Percentiles rank a stretch among this genome's conserved stretches.
Conservation (phyloP, 2,113 vertebrate genomes). For the Malurus cyaneus region DNA sequence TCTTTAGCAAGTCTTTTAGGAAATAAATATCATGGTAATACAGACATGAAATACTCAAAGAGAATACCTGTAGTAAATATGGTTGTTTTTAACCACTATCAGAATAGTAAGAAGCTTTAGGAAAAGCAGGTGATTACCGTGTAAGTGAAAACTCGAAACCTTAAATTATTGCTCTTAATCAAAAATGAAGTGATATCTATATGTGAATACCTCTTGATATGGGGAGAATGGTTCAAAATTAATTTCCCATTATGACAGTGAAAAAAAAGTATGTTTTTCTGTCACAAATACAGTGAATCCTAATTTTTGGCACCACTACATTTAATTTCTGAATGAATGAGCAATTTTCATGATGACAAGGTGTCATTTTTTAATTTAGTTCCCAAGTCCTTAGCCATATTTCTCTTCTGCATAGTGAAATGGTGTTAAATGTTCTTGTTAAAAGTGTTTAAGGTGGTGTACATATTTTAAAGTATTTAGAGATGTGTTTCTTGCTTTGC, state of each 20-base stretch:
- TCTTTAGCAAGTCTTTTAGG: not conserved
- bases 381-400: not conserved
- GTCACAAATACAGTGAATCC: not conserved
- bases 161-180: not conserved
- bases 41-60: not conserved
- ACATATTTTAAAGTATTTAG: not conserved
- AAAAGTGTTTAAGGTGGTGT: not conserved
- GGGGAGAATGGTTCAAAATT: not conserved
- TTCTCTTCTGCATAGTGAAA: not conserved
- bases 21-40: not conserved
- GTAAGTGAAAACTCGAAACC: not conserved
- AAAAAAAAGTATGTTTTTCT: not conserved
- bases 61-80: not conserved
- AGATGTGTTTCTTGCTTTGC: not conserved
- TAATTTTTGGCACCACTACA: not conserved
- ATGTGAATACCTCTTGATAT: not conserved
- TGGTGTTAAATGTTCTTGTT: not conserved
- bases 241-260: not conserved
- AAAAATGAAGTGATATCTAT: not conserved
- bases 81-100: not conserved
- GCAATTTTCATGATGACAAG: not conserved
- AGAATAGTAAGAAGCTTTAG: not conserved
- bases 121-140: not conserved
- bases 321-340: not conserved
- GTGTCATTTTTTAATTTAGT: not conserved